Evolutionary conservation across 2,113 vertebrate species (phyloP).

Genomic region (Athene noctua): DNA sequence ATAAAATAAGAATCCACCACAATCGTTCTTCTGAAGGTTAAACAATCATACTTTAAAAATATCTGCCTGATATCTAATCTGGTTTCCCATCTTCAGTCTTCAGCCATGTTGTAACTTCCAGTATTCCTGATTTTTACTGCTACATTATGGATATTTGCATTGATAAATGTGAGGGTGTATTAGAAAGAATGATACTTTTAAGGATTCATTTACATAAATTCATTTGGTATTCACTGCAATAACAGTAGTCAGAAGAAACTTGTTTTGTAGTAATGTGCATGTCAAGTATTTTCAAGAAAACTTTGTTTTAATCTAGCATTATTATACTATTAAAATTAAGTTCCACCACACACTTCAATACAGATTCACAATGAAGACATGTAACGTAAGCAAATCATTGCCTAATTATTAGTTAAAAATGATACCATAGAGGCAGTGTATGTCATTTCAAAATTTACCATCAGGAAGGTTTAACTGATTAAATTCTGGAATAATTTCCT

Average conservation of each 20-base stretch:
- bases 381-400: not conserved
- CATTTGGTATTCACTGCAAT: not conserved
- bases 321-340: not conserved
- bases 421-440: not conserved
- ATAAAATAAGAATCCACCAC: not conserved
- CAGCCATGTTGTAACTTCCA: not conserved
- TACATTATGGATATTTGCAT: not conserved
- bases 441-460: not conserved
- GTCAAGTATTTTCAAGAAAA: not conserved
- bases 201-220: conserved; percentile 15
- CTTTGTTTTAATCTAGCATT: not conserved
- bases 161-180: not conserved
- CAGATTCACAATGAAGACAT: not conserved
- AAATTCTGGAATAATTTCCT: not conserved
- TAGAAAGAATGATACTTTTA: not conserved
- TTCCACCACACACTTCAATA: not conserved
- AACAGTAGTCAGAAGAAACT: not conserved
- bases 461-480: not conserved
- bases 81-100: not conserved
- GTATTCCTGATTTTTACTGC: not conserved
- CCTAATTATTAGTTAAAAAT: not conserved
- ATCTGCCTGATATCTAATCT: not conserved
- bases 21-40: not conserved
- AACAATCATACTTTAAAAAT: not conserved
- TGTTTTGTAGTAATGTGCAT: not conserved